Conservation (phyloP, 2,888 invertebrate genomes). For the Dasypogon diadema region DNA sequence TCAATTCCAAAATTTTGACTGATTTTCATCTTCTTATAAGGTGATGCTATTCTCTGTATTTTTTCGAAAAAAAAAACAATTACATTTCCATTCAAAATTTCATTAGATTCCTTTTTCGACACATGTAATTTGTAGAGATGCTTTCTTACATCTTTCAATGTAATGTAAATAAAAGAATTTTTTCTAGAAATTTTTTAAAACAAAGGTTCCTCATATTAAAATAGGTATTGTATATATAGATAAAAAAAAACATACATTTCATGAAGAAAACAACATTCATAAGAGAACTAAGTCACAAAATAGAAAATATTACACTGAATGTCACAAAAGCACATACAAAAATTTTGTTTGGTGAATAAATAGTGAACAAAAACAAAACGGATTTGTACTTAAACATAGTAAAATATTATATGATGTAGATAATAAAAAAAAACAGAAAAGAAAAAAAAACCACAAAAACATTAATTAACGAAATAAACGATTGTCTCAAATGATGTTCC, state of each 20-base stretch:
- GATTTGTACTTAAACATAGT: slow-evolving; percentile 6
- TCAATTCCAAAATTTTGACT: slow-evolving; percentile 15
- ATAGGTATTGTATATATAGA: slow-evolving; percentile 1
- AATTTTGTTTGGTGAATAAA: background rate
- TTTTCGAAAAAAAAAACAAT: background rate
- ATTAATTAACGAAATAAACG: background rate
- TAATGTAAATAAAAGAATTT: background rate
- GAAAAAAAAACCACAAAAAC: background rate
- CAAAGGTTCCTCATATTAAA: slow-evolving; percentile 14
- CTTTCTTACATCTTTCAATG: background rate
- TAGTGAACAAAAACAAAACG: background rate
- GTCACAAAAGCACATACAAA: background rate
- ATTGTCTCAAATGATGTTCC: slow-evolving; percentile 16
- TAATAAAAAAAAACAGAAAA: background rate
- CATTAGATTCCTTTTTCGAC: background rate
- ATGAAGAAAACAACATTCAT: background rate
- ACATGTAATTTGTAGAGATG: background rate
- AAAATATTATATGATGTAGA: background rate
- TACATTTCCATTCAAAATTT: too few species aligned
- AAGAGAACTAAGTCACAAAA: slow-evolving; percentile 3
- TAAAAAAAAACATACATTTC: background rate
- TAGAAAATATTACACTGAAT: background rate
- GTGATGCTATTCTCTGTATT: background rate
- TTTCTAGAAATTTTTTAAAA: background rate
- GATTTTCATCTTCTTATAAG: background rate